Evolutionary conservation across 2,113 vertebrate species (phyloP).

Genomic region (Oncorhynchus mykiss): DNA sequence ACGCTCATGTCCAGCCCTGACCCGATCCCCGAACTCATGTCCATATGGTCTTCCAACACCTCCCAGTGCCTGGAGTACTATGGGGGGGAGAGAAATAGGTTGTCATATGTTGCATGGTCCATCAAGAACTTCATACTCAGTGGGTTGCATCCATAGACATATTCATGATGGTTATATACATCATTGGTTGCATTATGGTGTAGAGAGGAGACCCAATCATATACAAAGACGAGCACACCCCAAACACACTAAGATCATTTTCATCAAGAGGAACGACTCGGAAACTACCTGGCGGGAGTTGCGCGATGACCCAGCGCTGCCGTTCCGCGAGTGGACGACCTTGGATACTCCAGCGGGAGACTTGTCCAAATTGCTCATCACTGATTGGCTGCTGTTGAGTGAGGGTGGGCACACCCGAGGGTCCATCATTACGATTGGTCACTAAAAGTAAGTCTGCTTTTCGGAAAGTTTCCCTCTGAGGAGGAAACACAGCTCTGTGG

Average conservation of each 20-base stretch:
- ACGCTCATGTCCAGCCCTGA: constrained; percentile 57
- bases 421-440: constrained; percentile 53
- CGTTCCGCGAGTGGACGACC: constrained; percentile 74
- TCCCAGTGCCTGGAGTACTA: constrained; percentile 88
- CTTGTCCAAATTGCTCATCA: constrained; percentile 76
- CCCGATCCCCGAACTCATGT: constrained; percentile 34
- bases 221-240: neutral
- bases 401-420: constrained; percentile 56
- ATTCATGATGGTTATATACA: too few relatives aligned
- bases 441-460: neutral
- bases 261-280: constrained; percentile 3
- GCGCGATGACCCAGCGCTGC: constrained; percentile 80
- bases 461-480: constrained; percentile 7
- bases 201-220: too few relatives aligned
- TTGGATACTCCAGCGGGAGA: constrained; percentile 52
- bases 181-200: too few relatives aligned
- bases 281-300: constrained; percentile 61
- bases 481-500: neutral
- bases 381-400: constrained; percentile 48
- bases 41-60: constrained; percentile 77
- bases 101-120: neutral
- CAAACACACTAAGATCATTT: neutral
- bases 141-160: neutral
- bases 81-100: fast-evolving
- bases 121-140: neutral